These are phyloP conservation scores for Oxyscelio sp. DNA, from an alignment of 2,888 invertebrate genomes.

Conservation along the genomic window DNA sequence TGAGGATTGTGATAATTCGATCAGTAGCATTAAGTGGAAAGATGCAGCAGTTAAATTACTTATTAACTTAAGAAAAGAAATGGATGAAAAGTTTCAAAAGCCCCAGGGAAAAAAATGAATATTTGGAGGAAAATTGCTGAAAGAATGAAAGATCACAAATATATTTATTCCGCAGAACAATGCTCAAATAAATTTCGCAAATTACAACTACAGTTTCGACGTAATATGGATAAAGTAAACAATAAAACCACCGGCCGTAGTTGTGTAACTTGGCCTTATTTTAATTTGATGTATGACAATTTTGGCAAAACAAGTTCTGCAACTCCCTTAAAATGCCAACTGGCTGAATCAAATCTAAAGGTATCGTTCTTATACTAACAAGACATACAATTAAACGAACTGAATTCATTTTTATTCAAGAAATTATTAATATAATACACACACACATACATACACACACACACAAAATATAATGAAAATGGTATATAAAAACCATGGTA, in stretches of 20 bases:
- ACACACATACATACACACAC: too few relatives aligned
- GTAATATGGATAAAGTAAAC: background rate
- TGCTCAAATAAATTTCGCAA: background rate
- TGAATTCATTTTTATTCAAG: too few relatives aligned
- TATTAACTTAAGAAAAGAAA: background rate
- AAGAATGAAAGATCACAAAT: background rate
- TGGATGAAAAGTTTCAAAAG: background rate
- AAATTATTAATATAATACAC: too few relatives aligned
- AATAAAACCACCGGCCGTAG: slow-evolving; percentile 6
- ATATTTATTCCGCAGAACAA: background rate
- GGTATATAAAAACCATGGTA: too few relatives aligned
- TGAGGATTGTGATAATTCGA: too few relatives aligned
- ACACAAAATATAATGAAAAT: too few relatives aligned
- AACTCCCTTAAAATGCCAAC: background rate
- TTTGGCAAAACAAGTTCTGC: background rate
- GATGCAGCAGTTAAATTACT: background rate
- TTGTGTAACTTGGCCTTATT: background rate
- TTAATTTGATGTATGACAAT: background rate
- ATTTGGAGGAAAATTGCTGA: background rate
- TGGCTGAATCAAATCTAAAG: slow-evolving; percentile 4
- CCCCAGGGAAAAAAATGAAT: background rate
- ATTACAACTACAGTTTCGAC: background rate
- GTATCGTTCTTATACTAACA: too few relatives aligned
- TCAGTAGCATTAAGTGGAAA: background rate
- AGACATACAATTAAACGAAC: too few relatives aligned